phyloP scores from a whole-genome alignment of 2,888 invertebrate species.

The Aspidapion aeneum region DNA sequence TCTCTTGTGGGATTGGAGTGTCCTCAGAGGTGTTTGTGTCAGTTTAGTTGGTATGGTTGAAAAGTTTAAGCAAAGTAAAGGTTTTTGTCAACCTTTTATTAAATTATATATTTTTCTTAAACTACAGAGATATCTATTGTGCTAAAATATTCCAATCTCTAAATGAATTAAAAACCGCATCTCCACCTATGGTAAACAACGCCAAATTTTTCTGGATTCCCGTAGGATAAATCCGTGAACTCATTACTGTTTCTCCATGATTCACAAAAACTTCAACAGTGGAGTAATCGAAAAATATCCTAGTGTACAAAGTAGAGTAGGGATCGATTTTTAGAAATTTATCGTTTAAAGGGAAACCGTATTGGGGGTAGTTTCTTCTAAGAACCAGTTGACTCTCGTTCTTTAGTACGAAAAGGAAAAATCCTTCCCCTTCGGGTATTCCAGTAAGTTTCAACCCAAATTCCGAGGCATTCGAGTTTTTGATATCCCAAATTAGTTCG shows the following conservation, averaged over 20 bases:
- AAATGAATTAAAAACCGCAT: background rate
- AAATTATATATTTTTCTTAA: too few relatives aligned
- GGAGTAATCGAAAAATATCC: slow-evolving; percentile 31
- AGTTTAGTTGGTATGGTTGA: too few relatives aligned
- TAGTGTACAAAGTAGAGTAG: slow-evolving; percentile 9
- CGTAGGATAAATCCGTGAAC: slow-evolving; percentile 25
- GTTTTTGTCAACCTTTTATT: too few relatives aligned
- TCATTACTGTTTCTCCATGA: slow-evolving; percentile 22
- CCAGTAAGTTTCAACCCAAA: slow-evolving; percentile 7
- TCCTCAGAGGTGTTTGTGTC: too few relatives aligned
- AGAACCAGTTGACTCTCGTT: slow-evolving; percentile 11
- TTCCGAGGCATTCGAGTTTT: background rate
- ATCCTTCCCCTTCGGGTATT: slow-evolving; percentile 6
- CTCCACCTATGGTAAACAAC: slow-evolving; percentile 8
- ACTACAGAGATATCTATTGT: too few relatives aligned
- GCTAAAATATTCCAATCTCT: background rate
- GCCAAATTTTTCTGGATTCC: slow-evolving; percentile 5
- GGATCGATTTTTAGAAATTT: background rate
- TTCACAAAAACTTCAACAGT: slow-evolving; percentile 27
- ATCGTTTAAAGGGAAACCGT: background rate
- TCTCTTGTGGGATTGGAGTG: slow-evolving; percentile 21
- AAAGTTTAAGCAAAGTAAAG: too few relatives aligned
- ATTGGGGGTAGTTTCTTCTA: slow-evolving; percentile 15
- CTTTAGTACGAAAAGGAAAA: slow-evolving; percentile 6
- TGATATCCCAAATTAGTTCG: slow-evolving; percentile 2